These are phyloP conservation scores for Epizoanthus scotinus DNA, from an alignment of 92 coral and sea anemone species.

Conservation along the genomic window DNA sequence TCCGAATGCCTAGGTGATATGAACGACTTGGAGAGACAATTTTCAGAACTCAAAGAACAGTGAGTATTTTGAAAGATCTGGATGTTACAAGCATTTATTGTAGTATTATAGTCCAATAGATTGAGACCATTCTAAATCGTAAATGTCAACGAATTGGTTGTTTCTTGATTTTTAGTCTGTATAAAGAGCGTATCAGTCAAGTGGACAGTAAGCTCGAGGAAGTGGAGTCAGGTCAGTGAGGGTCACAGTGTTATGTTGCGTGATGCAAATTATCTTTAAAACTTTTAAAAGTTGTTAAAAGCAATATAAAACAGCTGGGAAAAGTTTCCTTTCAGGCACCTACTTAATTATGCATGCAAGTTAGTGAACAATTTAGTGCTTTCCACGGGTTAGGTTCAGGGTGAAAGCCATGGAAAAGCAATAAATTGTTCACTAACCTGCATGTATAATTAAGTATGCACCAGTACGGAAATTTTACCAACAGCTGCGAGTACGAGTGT, in stretches of 20 bases:
- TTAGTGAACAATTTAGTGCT: too few relatives aligned
- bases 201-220: conserved; percentile 92
- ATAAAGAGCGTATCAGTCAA: conserved; percentile 89
- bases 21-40: conserved; percentile 96
- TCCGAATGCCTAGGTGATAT: conserved; percentile 91
- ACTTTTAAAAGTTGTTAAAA: too few relatives aligned
- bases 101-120: neutral
- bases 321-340: too few relatives aligned
- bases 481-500: too few relatives aligned
- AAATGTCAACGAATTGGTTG: neutral
- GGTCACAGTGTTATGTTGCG: neutral
- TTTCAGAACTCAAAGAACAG: conserved; percentile 96
- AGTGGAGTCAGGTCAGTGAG: conserved; percentile 74
- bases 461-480: too few relatives aligned
- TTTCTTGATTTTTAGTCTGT: conserved; percentile 58
- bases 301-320: too few relatives aligned
- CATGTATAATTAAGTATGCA: too few relatives aligned
- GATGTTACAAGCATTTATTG: neutral
- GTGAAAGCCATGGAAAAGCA: too few relatives aligned
- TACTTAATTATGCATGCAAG: too few relatives aligned
- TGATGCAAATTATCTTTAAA: neutral
- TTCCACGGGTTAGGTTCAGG: too few relatives aligned
- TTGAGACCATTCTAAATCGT: too few relatives aligned
- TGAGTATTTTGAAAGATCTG: conserved; percentile 40
- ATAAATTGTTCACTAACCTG: too few relatives aligned